Conservation (phyloP, 2,888 invertebrate species). For the Drosophila melanosoma region DNA sequence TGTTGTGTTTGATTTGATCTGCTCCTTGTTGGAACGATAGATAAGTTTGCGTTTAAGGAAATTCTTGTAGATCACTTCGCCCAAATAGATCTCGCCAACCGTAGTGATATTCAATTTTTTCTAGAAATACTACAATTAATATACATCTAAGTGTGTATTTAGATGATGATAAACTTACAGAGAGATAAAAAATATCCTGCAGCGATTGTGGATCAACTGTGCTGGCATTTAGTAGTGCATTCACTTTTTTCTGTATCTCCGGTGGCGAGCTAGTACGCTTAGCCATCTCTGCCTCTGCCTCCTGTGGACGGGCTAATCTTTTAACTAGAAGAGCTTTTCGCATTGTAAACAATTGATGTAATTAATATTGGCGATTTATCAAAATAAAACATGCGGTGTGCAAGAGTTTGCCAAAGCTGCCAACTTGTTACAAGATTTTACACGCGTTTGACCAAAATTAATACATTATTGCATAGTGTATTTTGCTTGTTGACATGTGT, state of each 20-base stretch:
- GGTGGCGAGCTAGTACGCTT: constrained; percentile 26
- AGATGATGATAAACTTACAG: constrained; percentile 85
- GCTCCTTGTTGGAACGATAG: not conserved
- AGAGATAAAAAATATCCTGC: constrained; percentile 88
- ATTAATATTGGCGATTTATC: not conserved
- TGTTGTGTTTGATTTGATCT: not conserved
- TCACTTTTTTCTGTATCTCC: constrained; percentile 89
- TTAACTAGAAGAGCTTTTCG: constrained; percentile 21
- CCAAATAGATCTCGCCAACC: constrained; percentile 86
- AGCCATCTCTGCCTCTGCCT: not conserved
- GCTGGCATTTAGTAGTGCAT: constrained; percentile 88
- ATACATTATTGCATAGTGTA: constrained; percentile 77
- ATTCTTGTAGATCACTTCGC: constrained; percentile 90
- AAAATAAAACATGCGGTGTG: constrained; percentile 51
- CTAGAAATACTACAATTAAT: constrained; percentile 50
- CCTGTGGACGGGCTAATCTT: not conserved
- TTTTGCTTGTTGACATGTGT: constrained; percentile 42
- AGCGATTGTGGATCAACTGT: constrained; percentile 88
- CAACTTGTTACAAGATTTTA: constrained; percentile 30
- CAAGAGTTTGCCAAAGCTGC: constrained; percentile 22
- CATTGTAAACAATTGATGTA: constrained; percentile 14
- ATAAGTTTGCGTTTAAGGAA: constrained; percentile 86
- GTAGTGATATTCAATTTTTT: constrained; percentile 38
- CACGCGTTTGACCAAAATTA: constrained; percentile 33
- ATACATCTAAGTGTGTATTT: not conserved